phyloP scores from a whole-genome alignment of 2,888 invertebrate species.

The Tipula vernalis region DNA sequence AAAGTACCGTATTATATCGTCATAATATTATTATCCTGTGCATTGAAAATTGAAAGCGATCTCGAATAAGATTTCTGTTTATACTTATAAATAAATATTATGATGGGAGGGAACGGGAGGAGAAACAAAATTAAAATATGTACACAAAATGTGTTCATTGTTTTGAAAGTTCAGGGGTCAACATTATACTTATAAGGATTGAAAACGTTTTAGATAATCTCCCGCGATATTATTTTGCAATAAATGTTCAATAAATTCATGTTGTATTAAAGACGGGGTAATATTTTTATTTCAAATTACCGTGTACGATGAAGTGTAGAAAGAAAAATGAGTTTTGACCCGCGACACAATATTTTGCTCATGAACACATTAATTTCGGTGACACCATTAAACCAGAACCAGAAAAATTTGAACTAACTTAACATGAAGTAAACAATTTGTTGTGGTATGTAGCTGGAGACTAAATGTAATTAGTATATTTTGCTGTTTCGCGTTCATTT shows the following conservation, averaged over 20 bases:
- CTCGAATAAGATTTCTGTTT: background rate
- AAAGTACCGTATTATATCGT: background rate
- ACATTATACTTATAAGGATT: background rate
- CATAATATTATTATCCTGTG: background rate
- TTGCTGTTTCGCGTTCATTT: background rate
- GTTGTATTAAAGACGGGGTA: too few relatives aligned
- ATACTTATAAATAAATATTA: too few relatives aligned
- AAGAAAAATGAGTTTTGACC: too few relatives aligned
- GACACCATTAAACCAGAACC: background rate
- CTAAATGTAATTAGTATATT: background rate
- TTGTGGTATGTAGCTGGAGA: background rate
- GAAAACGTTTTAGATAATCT: background rate
- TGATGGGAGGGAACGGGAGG: background rate
- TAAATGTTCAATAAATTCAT: too few relatives aligned
- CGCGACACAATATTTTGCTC: too few relatives aligned
- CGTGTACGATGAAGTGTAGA: too few relatives aligned
- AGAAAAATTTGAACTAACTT: background rate
- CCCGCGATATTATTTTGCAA: background rate
- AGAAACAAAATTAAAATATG: background rate
- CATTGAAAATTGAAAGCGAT: background rate
- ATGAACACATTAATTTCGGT: background rate
- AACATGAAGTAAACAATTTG: background rate
- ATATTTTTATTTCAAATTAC: too few relatives aligned
- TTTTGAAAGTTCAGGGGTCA: background rate
- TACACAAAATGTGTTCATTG: background rate